Base-by-base conservation (phyloP, 1,140 invertebrate genomes). In the Campodea augens region DNA sequence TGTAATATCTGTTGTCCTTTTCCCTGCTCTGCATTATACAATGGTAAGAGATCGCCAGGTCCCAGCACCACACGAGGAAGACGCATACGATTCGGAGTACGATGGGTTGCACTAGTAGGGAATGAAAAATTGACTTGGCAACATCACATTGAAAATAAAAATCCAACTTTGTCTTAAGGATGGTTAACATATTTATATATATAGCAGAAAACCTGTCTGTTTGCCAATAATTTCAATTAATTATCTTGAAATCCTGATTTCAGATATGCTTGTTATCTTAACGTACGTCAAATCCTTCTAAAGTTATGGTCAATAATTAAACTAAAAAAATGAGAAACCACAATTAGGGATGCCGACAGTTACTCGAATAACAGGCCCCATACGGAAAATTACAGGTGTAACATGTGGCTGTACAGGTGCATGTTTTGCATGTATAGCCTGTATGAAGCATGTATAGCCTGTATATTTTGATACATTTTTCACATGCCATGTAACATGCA, bases 1-100 rank as follows among this genome's bases (percentile, higher is more conserved):
- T 85, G 81, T 19, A 95, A 69, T 53, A 87, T 74, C 54, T 85
- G 74, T 60, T 92, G 89, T 7, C 87, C 86, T 48, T 74, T 68
- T 20, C 84, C 80, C 56, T 89, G 78, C 39, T 73, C 71, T 23
- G 65, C 62, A 51, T 76, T 79, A 64, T 85, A 95, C 0, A 72
- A 63, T 1, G 85, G 84, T 27, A 97, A 57, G 25, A 93, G 66
- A 15, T 85, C 87, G 1, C 83, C 83, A 10, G 81, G 74, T 25
- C 87, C 85, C 48, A 77, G 72, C 21, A 79, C 78, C 48, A 82
- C 80, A 45, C 89, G 71, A 5, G 86, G 78, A 36, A 73, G 65
- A 39, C 88, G 65, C 38, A 75, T 71, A 13, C 79, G 66, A 41
- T 68, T 69, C 24, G 81, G 80, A 47, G 77, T 71, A 49, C 70